These are phyloP conservation scores for Microcebus lehilahytsara DNA, from an alignment of 2,113 vertebrate genomes.

Conservation along the genomic window DNA sequence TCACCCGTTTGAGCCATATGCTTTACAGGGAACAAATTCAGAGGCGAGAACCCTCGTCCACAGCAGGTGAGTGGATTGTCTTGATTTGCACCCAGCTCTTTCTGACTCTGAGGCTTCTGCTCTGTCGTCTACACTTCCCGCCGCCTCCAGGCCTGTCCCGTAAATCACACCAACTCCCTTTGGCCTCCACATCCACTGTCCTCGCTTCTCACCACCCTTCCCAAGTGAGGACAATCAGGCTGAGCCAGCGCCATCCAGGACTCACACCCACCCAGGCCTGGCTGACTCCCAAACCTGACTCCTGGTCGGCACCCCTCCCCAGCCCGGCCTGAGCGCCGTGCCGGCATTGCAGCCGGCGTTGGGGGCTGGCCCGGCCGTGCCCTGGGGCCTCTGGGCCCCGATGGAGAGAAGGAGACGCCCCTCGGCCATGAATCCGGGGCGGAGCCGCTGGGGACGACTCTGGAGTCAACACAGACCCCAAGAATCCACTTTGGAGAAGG, in stretches of 20 bases:
- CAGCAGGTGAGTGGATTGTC: not conserved
- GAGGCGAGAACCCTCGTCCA: not conserved
- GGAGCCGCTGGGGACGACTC: not conserved
- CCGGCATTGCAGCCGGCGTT: too few relatives aligned
- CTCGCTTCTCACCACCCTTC: not conserved
- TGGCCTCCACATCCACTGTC: not conserved
- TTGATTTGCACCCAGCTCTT: not conserved
- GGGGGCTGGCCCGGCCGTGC: not conserved
- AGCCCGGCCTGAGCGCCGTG: not conserved
- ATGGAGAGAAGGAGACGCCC: not conserved
- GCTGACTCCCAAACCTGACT: not conserved
- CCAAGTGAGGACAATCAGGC: not conserved
- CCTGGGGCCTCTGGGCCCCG: not conserved
- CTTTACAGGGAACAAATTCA: slow-evolving; percentile 3
- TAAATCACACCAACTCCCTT: not conserved
- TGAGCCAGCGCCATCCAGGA: too few relatives aligned
- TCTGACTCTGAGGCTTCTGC: not conserved
- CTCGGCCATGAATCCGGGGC: not conserved
- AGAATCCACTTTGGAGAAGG: not conserved
- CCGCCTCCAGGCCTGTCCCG: not conserved
- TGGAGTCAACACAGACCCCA: not conserved
- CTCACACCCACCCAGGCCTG: not conserved
- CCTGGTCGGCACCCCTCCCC: not conserved
- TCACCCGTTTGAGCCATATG: not conserved
- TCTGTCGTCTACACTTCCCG: not conserved